A percentile compares a stretch with the other conserved stretches of the same genome.
phyloP scores from a whole-genome alignment of 2,113 vertebrate species.

The Quiscalus mexicanus region DNA sequence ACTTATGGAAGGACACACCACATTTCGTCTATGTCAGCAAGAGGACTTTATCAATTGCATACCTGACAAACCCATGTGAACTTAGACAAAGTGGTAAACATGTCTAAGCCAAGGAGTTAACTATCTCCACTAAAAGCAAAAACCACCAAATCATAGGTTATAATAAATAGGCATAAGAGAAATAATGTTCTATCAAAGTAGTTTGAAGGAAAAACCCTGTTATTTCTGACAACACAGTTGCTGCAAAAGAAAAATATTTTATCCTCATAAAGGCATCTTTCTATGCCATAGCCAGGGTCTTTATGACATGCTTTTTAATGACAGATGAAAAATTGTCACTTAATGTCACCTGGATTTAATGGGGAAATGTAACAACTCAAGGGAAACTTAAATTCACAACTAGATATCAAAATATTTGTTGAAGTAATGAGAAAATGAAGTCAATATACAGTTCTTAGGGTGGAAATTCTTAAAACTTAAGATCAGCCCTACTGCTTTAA shows the following conservation, averaged over 20 bases:
- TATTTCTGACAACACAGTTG: neutral
- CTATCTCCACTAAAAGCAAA: neutral
- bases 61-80: neutral
- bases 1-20: neutral
- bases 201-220: accelerated
- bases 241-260: neutral
- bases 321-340: neutral
- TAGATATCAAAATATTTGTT: neutral
- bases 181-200: neutral
- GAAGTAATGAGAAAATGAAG: neutral
- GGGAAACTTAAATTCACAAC: neutral
- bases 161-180: neutral
- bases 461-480: neutral
- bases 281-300: neutral
- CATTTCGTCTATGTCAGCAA: neutral
- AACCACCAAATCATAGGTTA: neutral
- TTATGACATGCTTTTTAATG: neutral
- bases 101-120: neutral
- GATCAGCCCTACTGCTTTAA: neutral
- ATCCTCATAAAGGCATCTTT: neutral
- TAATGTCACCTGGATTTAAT: neutral
- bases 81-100: neutral
- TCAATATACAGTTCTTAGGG: neutral
- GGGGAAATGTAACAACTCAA: neutral
- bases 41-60: neutral